Conservation (phyloP, 2,888 invertebrate species). For the Steinernema carpocapsae region DNA sequence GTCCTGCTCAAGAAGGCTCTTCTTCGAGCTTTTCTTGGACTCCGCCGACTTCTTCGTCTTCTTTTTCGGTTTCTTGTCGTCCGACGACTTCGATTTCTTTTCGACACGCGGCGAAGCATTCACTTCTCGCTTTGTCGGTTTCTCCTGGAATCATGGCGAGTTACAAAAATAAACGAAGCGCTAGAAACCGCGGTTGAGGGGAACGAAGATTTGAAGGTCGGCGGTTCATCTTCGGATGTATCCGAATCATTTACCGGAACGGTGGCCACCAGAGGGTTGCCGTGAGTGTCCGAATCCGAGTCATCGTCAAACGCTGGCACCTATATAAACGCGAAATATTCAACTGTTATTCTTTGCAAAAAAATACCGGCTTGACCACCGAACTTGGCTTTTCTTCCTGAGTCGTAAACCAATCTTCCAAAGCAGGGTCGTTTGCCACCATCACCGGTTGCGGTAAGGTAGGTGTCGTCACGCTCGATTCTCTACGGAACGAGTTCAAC, state of each 20-base stretch:
- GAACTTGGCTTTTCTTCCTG: conserved; percentile 9
- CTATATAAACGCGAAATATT: not conserved
- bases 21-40: not conserved
- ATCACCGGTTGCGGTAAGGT: not conserved
- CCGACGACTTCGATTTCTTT: not conserved
- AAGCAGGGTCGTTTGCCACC: not conserved
- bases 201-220: not conserved
- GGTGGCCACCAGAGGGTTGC: conserved; percentile 36
- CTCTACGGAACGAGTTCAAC: not conserved
- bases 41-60: conserved; percentile 5
- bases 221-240: conserved; percentile 28
- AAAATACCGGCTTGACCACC: not conserved
- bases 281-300: conserved; percentile 30
- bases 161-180: not conserved
- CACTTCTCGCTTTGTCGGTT: not conserved
- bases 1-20: conserved; percentile 25
- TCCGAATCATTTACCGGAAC: conserved; percentile 20
- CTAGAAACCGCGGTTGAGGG: no score
- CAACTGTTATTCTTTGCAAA: not conserved
- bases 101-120: not conserved
- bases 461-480: conserved; percentile 4
- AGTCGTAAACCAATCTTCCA: conserved; percentile 10
- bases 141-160: not conserved
- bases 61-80: not conserved
- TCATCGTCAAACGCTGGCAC: not conserved